Evolutionary conservation across 2,797 vertebrate genomes (phyloP), one percentile per base, ranked within the genome.

Genomic region (Tadarida brasiliensis): DNA sequence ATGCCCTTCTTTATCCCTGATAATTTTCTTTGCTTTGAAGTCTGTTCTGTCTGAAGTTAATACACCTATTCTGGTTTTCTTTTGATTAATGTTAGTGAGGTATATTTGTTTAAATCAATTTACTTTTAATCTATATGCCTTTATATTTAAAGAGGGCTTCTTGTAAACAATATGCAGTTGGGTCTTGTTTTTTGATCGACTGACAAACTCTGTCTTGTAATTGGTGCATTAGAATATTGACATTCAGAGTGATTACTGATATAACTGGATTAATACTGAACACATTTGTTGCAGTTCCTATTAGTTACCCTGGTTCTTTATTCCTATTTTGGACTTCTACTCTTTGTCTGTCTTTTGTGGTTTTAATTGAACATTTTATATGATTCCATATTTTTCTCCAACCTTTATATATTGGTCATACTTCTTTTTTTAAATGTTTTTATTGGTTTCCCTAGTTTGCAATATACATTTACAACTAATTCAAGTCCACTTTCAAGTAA

Each of bases 401-500:
- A 65, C 67, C 73, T 78, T 68, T 73, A 49, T 19, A 22, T 59
- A 44, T 65, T 15, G 22, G 17, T 67, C 39, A 77, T 57, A 44
- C 11, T 61, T 67, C 24, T 54, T 35, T 90, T 80, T 70, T 20
- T n/a, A n/a, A 51, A 17, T 7, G 15, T 67, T 77, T 68, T 67
- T 67, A 67, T n/a, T 78, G 11, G 28, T 44, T 68, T 56, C 9
- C 14, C 12, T 78, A 22, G 28, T 68, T 68, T 68, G 6, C 1
- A 17, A 44, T 68, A 90, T 78, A 44, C 35, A 33, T 80, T 90
- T 80, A 90, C 49, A 90, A 47, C 74, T 80, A 67, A 90, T 57
- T 26, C 39, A 70, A 57, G 54, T 90, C 54, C 17, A 61, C 9
- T 61, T 73, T 73, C 16, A 30, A 61, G 68, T 57, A 68, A 17